Evolutionary conservation across 2,888 invertebrate genomes (phyloP).

Genomic region (Agriopis leucophaearia): DNA sequence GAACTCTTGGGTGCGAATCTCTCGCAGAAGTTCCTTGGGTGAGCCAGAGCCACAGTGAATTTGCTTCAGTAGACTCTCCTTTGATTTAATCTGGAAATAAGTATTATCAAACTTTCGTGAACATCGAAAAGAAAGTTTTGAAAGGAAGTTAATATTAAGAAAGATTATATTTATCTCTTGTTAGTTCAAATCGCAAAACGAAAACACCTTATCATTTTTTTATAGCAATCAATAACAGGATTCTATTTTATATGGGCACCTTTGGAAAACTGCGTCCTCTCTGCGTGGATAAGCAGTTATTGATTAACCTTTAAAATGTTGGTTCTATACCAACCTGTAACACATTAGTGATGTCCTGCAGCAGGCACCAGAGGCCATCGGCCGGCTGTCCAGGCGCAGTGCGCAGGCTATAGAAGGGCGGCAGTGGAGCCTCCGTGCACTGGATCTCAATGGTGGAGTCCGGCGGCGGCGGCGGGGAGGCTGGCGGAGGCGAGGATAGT

Average conservation of each 20-base stretch:
- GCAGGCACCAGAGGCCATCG: constrained; percentile 91
- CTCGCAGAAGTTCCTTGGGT: constrained; percentile 84
- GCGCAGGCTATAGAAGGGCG: constrained; percentile 92
- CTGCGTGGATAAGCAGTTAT: neutral
- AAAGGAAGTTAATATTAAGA: no score
- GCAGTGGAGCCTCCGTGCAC: constrained; percentile 92
- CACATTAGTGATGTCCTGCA: constrained; percentile 92
- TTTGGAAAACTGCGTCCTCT: neutral
- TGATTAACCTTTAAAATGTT: neutral
- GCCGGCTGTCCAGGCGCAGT: constrained; percentile 85
- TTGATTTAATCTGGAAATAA: constrained; percentile 90
- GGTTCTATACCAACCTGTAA: constrained; percentile 83
- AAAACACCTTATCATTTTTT: neutral
- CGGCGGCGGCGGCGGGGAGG: constrained; percentile 83
- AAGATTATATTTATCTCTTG: no score
- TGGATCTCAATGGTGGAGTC: constrained; percentile 91
- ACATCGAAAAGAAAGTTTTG: no score
- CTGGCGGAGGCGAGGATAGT: constrained; percentile 84
- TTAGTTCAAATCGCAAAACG: neutral
- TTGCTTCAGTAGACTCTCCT: constrained; percentile 92
- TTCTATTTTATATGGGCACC: neutral
- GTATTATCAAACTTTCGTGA: neutral
- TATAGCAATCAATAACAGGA: neutral
- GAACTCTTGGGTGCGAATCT: constrained; percentile 93
- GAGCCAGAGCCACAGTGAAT: constrained; percentile 88